phyloP scores from a whole-genome alignment of 53 echinoderm and acorn worm species.

The Henricia sp. region DNA sequence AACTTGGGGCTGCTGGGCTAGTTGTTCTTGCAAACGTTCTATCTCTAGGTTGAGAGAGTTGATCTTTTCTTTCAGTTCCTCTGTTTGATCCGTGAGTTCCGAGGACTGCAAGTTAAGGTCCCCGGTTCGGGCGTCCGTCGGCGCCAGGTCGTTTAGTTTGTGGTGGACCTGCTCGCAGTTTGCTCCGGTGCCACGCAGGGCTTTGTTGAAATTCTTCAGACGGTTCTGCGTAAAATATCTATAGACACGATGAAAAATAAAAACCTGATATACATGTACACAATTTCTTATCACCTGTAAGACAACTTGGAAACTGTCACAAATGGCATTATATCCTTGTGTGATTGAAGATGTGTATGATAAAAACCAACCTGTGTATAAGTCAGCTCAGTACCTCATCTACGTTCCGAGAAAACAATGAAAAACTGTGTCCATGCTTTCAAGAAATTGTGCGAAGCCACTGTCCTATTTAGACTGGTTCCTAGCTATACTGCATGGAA shows the following conservation, averaged over 20 bases:
- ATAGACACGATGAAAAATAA: not conserved
- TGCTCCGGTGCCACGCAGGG: not conserved
- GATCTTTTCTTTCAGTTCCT: conserved; percentile 18
- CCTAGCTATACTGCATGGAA: too few relatives aligned
- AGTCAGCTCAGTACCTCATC: too few relatives aligned
- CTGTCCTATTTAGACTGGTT: too few relatives aligned
- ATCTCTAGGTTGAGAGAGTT: not conserved
- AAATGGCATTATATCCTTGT: too few relatives aligned
- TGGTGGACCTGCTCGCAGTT: not conserved
- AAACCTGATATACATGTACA: not conserved
- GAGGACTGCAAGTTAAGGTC: conserved; percentile 5
- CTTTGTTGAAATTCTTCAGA: not conserved
- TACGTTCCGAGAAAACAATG: too few relatives aligned
- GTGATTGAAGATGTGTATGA: too few relatives aligned
- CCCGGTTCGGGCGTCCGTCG: not conserved
- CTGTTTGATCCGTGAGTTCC: conserved; percentile 3
- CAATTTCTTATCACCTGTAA: too few relatives aligned
- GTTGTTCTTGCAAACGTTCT: conserved; percentile 7
- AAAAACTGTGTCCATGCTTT: too few relatives aligned
- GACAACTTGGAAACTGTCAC: too few relatives aligned
- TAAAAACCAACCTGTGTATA: too few relatives aligned
- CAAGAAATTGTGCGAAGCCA: too few relatives aligned
- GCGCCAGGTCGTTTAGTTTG: conserved; percentile 14
- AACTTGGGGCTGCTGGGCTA: not conserved
- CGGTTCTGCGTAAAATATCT: conserved; percentile 32